Conservation (phyloP, 2,797 vertebrate genomes). For the Phoeniculus purpureus region DNA sequence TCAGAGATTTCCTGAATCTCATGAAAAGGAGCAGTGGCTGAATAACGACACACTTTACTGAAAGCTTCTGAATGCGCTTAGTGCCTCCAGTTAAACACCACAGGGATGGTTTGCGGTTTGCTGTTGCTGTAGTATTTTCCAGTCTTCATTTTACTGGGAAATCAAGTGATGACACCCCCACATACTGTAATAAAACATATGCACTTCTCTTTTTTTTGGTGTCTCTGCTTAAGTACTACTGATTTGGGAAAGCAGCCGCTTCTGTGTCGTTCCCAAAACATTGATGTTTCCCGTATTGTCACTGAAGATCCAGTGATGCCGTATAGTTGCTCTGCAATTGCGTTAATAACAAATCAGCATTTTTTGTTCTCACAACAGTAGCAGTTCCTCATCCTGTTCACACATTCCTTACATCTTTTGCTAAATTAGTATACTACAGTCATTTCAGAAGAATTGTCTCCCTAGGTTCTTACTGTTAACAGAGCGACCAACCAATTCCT, state of each 20-base stretch:
- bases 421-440: not conserved
- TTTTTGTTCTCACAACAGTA: conserved; percentile 8
- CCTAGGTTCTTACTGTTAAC: not conserved
- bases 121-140: not conserved
- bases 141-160: not conserved
- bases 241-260: not conserved
- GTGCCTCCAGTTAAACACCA: not conserved
- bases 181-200: not conserved
- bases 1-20: not conserved
- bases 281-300: not conserved
- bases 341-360: not conserved
- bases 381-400: not conserved
- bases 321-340: not conserved
- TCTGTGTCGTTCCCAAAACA: not conserved
- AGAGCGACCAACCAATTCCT: not conserved
- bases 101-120: not conserved
- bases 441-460: not conserved
- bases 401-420: not conserved
- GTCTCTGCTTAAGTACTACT: not conserved
- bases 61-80: not conserved
- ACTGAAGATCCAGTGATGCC: not conserved
- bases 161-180: not conserved
- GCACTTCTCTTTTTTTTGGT: not conserved
- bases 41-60: not conserved
- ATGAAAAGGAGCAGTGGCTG: not conserved